Evolutionary conservation across 2,888 invertebrate genomes (phyloP).

Genomic region (Lepidonotus clava): DNA sequence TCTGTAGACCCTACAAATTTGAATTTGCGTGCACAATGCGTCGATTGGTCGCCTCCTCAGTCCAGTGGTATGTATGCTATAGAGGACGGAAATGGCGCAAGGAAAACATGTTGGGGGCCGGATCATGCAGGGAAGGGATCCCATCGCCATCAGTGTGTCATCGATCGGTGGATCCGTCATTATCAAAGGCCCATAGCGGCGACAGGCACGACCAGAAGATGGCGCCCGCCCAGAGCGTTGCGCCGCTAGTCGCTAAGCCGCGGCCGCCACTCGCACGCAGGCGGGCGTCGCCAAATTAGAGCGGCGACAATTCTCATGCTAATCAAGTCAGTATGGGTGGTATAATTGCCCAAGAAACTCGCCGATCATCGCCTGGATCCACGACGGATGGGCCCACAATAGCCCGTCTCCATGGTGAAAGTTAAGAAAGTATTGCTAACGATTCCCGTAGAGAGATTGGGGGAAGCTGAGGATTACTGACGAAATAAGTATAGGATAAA

Average conservation of each 20-base stretch:
- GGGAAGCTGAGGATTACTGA: background rate
- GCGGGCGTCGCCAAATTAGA: slow-evolving; percentile 28
- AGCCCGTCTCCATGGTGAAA: background rate
- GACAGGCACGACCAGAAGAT: too few species aligned
- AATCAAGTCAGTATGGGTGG: slow-evolving; percentile 29
- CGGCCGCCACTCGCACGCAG: background rate
- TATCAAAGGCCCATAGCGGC: slow-evolving; percentile 14
- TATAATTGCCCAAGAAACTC: background rate
- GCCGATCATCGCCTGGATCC: background rate
- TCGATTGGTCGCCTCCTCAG: too few species aligned
- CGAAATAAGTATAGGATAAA: background rate
- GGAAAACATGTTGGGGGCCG: too few species aligned
- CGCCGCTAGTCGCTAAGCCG: background rate
- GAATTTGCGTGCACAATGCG: too few species aligned
- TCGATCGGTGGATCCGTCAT: slow-evolving; percentile 43
- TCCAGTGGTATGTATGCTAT: too few species aligned
- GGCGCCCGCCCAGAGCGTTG: background rate
- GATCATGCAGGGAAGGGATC: slow-evolving; percentile 23
- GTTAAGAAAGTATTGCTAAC: background rate
- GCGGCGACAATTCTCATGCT: slow-evolving; percentile 40
- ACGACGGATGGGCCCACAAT: background rate
- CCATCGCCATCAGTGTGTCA: slow-evolving; percentile 10
- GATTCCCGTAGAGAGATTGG: background rate
- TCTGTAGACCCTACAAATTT: too few species aligned
- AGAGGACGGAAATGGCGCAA: too few species aligned